Evolutionary conservation across 2,113 vertebrate genomes (phyloP), one percentile per base, ranked within the genome.

Genomic region (Tychaedon coryphoeus): DNA sequence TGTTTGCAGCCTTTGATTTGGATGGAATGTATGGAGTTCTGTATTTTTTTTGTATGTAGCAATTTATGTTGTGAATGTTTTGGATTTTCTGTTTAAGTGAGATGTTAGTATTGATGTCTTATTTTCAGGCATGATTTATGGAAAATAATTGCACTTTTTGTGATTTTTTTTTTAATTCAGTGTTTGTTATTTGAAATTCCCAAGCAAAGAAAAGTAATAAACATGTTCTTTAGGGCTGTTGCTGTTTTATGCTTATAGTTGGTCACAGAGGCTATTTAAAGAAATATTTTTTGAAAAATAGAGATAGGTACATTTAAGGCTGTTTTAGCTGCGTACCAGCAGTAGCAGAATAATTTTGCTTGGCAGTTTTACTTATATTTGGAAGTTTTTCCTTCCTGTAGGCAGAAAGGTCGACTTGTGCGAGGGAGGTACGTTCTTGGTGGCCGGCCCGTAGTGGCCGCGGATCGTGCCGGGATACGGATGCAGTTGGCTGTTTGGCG

Each of bases 1-100:
- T 96, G 88, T 96, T 97, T 94, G 56, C 94, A 96, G 69, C 76
- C 90, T 95, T 97, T 96, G 88, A 95, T 95, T 96, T 95, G 85
- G 40, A 51, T 86, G 57, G 53, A 95, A 84, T 88, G 15, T 75
- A n/a, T 77, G 88, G 89, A 91, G 80, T 60, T 94, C 53, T 89
- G 33, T 38, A 2, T 17, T 61, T 66, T 77, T 57, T 22, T 64
- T 42, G 4, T 45, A 5, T 90, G 84, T 76, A 94, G 65, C 92
- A 84, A 74, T 93, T 96, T 93, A 43, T 81, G 62, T 91, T 88
- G 79, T 86, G 94, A 95, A 67, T 83, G 62, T 90, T 81, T 88
- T 90, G 74, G 71, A 38, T 95, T 69, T 80, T 92, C 79, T 95
- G 70, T 90, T 91, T 66, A 70, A 77, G 34, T 86, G 65, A 95